phyloP scores from a whole-genome alignment of 1,140 invertebrate genomes.

The Platorchestia sp. region DNA sequence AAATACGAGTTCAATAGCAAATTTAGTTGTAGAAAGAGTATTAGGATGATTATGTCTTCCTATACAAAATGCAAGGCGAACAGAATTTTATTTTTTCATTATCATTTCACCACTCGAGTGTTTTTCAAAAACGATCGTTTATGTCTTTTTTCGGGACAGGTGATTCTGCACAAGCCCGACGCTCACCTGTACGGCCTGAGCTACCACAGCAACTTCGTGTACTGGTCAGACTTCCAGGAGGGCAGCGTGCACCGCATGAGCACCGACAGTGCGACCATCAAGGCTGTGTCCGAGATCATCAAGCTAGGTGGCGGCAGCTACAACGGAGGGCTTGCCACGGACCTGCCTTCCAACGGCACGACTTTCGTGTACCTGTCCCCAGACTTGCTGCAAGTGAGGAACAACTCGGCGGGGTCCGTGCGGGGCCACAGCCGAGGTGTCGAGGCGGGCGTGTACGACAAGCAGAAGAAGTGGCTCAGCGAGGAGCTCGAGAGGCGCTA shows the following conservation, averaged over 20 bases:
- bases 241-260: slow-evolving; percentile 75
- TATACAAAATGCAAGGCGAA: too few species aligned
- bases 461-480: slow-evolving; percentile 51
- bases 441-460: not conserved
- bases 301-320: not conserved
- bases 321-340: not conserved
- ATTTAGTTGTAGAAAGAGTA: too few species aligned
- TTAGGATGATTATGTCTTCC: too few species aligned
- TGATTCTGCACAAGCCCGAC: slow-evolving; percentile 70
- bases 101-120: not conserved
- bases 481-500: slow-evolving; percentile 45
- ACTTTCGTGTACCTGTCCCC: not conserved
- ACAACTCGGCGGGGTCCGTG: slow-evolving; percentile 63
- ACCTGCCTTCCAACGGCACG: not conserved
- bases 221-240: slow-evolving; percentile 76
- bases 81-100: not conserved
- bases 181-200: slow-evolving; percentile 76
- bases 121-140: not conserved
- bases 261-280: slow-evolving; percentile 69
- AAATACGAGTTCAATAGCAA: too few species aligned
- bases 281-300: slow-evolving; percentile 1
- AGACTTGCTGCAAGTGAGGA: not conserved
- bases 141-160: slow-evolving; percentile 1
- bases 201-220: slow-evolving; percentile 72
- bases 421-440: not conserved